Percentiles rank a stretch among this genome's conserved stretches.
These are phyloP conservation scores for Xiphophorus birchmanni DNA, from an alignment of 2,797 vertebrate species.

Conservation along the genomic window DNA sequence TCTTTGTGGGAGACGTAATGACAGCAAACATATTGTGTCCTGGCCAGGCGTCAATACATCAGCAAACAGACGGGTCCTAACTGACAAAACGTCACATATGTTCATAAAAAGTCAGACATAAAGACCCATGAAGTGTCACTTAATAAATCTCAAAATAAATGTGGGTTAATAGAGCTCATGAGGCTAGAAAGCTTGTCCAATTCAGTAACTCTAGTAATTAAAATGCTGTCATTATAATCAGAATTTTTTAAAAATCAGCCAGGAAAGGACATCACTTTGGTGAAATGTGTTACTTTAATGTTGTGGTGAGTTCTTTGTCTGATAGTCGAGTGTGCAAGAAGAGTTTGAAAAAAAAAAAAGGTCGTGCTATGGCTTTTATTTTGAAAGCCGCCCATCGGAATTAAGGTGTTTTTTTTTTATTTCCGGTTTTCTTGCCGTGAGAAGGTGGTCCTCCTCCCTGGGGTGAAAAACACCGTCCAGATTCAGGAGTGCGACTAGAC, in stretches of 20 bases:
- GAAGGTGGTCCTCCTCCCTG: slow-evolving; percentile 70
- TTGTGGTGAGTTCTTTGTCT: background rate
- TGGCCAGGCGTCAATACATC: background rate
- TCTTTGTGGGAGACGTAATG: background rate
- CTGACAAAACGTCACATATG: background rate
- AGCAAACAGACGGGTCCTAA: background rate
- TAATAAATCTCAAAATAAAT: background rate
- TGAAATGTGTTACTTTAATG: background rate
- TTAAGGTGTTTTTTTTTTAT: rapidly evolving
- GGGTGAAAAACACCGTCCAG: slow-evolving; percentile 72
- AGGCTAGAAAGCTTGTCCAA: background rate
- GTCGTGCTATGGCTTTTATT: slow-evolving; percentile 38
- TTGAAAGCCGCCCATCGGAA: slow-evolving; percentile 52
- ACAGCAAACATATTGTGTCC: background rate
- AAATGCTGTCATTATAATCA: background rate
- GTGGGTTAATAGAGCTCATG: no score
- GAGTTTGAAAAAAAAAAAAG: background rate
- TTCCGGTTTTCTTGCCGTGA: slow-evolving; percentile 1
- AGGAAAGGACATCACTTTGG: background rate
- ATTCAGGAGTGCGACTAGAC: slow-evolving; percentile 29
- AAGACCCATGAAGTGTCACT: background rate
- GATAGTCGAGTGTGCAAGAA: background rate
- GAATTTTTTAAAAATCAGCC: background rate
- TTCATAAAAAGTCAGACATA: background rate
- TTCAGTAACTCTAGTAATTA: background rate